phyloP scores from a whole-genome alignment of 37 sponge, comb jelly and placozoan genomes.

The Aphrocallistes beatrix region DNA sequence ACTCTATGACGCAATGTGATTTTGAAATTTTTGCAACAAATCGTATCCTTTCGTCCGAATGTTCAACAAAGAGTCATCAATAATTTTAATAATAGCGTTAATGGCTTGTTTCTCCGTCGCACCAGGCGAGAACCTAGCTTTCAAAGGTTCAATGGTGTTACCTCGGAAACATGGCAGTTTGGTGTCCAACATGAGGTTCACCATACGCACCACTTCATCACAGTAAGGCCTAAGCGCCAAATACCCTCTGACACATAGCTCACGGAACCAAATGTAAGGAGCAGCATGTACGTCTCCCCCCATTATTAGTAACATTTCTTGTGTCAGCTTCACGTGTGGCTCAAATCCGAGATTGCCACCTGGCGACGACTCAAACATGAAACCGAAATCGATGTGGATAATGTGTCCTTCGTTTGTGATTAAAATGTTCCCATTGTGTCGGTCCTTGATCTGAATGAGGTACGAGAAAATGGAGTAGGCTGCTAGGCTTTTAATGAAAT shows the following conservation, averaged over 20 bases:
- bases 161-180: conserved; percentile 93
- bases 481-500: conserved; percentile 92
- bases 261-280: conserved; percentile 65
- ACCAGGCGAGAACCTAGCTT: background rate
- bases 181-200: conserved; percentile 86
- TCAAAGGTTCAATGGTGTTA: conserved; percentile 66
- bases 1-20: background rate
- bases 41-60: background rate
- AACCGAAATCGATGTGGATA: conserved; percentile 95
- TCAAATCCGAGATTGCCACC: conserved; percentile 98
- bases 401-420: conserved; percentile 76
- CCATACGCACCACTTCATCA: conserved; percentile 80
- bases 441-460: conserved; percentile 90
- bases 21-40: background rate
- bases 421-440: conserved; percentile 98
- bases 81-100: background rate
- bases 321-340: conserved; percentile 84
- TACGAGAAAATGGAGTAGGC: conserved; percentile 81
- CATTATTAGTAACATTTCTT: conserved; percentile 93
- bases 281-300: conserved; percentile 69
- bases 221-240: conserved; percentile 66
- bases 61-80: conserved; percentile 4
- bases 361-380: conserved; percentile 95
- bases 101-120: background rate
- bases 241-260: conserved; percentile 80